Base-by-base conservation (phyloP, 2,888 invertebrate genomes). In the Sinohyriopsis cumingii region DNA sequence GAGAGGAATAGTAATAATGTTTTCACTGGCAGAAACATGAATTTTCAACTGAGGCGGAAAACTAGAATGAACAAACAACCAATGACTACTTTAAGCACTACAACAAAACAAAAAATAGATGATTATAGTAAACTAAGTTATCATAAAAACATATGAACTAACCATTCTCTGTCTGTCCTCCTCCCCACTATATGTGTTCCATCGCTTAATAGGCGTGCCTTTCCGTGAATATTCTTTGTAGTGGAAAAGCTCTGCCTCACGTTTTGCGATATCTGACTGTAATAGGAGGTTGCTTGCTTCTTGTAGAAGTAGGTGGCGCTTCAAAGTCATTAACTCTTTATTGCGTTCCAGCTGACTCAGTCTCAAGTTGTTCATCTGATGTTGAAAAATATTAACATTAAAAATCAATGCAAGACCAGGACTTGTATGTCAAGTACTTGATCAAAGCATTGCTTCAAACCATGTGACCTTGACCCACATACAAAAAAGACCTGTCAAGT, bases 241-340 rank as follows among this genome's bases (percentile, higher is more conserved):
- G 71, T 82, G 83, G 65, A 82, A 74, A 61, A 88, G 81, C 70
- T 87, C 87, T 22, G 86, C 80, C 71, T 86, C 87, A 7, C 86
- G 79, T 20, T 86, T 73, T 7, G 86, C 83, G 56, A 87, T 84
- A 73, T 88, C 86, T 12, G 87, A 87, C 72, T 87, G 86, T 59
- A 88, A 80, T 55, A 88, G 80, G 54, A 87, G 78, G 72, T 88
- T 88, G 77, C 84, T 88, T 9, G 88, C 89, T 77, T 88, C 88
- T 73, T 88, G 87, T 60, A 84, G 77, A 67, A 88, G 75, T 65
- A 88, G 83, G 74, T 88, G 88, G 28, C 87, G 79, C 73, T 88
- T 87, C 83, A 89, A 83, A 63, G 84, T 83, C 82, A 87, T 84
- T 45, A 89, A 86, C 72, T 88, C 85, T 67, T 85, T 84, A 81